Percentiles rank a stretch among this genome's conserved stretches.
phyloP scores from a whole-genome alignment of 2,888 invertebrate genomes.

The Phortica okadai region DNA sequence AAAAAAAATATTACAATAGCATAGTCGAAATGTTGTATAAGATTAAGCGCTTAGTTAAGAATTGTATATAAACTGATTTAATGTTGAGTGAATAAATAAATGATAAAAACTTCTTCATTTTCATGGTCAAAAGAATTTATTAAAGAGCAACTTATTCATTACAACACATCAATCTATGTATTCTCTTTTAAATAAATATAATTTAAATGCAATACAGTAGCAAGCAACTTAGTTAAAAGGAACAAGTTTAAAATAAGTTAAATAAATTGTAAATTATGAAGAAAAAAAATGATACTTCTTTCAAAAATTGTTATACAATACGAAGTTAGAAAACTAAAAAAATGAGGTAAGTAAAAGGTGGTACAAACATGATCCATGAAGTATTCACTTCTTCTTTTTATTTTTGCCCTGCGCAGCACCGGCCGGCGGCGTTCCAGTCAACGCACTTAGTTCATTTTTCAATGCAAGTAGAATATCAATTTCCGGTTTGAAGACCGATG shows the following conservation, averaged over 20 bases:
- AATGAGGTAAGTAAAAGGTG: slow-evolving; percentile 9
- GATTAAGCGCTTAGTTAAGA: neutral
- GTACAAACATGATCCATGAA: neutral
- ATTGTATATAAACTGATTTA: slow-evolving; percentile 24
- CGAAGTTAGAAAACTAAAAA: neutral
- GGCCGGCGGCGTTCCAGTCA: slow-evolving; percentile 64
- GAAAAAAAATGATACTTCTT: neutral
- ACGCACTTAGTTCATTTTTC: slow-evolving; percentile 81
- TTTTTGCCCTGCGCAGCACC: slow-evolving; percentile 62
- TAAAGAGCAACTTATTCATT: neutral
- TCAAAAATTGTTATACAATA: slow-evolving; percentile 11
- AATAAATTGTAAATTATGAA: neutral
- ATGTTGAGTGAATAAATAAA: neutral
- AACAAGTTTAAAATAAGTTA: neutral
- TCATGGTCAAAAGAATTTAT: neutral
- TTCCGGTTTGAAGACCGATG: slow-evolving; percentile 87
- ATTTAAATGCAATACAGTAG: slow-evolving; percentile 9
- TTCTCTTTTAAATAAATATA: slow-evolving; percentile 12
- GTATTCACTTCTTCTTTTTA: slow-evolving; percentile 72
- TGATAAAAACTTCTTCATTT: neutral
- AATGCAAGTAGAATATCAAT: slow-evolving; percentile 84
- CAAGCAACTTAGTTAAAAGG: neutral
- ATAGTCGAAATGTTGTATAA: neutral
- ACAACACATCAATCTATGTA: neutral
- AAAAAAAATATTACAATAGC: neutral